These are phyloP conservation scores for Hippocampus comes DNA, from an alignment of 2,113 vertebrate species.

Conservation along the genomic window DNA sequence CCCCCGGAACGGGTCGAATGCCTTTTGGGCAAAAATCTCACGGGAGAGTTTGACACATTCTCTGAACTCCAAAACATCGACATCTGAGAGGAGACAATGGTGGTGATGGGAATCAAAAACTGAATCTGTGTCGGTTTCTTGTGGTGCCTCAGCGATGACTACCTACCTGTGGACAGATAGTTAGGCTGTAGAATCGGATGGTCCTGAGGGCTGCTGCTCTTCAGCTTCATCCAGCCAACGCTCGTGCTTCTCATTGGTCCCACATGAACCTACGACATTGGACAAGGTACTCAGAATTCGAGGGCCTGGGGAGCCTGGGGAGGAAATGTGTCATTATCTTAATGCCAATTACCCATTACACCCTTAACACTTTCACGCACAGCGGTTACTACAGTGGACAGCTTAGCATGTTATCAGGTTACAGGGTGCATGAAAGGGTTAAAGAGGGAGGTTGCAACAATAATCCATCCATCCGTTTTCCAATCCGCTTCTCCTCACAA, in stretches of 20 bases:
- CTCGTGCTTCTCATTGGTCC: conserved; percentile 89
- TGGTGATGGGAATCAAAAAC: neutral
- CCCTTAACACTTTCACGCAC: too few relatives aligned
- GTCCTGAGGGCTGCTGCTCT: conserved; percentile 79
- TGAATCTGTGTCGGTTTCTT: neutral
- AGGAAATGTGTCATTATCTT: neutral
- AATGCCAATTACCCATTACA: neutral
- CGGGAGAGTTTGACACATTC: conserved; percentile 82
- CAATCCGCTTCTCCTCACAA: too few relatives aligned
- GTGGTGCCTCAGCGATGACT: neutral
- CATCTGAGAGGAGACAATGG: conserved; percentile 68
- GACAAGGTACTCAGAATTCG: neutral
- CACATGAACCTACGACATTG: conserved; percentile 82
- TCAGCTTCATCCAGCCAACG: conserved; percentile 88
- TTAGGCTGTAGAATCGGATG: conserved; percentile 91
- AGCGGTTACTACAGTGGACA: too few relatives aligned
- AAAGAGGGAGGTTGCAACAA: too few relatives aligned
- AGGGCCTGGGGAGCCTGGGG: neutral
- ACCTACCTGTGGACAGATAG: conserved; percentile 88
- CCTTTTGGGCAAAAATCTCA: conserved; percentile 91
- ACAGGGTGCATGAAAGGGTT: too few relatives aligned
- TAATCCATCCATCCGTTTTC: too few relatives aligned
- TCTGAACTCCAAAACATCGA: conserved; percentile 84
- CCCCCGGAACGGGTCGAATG: conserved; percentile 85
- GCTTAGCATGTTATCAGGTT: too few relatives aligned